Evolutionary conservation across 2,888 invertebrate species (phyloP), one percentile per base, ranked within the genome.

Genomic region (Dyspetes luteomarginatus): DNA sequence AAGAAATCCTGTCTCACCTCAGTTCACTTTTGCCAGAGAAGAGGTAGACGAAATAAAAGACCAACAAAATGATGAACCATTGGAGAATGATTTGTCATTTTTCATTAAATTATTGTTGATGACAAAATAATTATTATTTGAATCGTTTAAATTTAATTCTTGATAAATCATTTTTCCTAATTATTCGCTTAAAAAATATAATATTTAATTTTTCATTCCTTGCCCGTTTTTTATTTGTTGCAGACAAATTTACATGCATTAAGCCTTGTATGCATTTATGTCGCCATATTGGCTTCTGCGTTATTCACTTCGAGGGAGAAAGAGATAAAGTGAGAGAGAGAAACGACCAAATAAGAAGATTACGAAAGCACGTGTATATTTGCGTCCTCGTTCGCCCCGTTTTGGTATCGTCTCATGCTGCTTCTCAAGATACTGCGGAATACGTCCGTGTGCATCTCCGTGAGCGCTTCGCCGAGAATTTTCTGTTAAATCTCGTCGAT

Each of bases 311-410:
- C 55, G n/a, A 17, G 43, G 7, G 2, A 68, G 36, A 24, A 48
- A 19, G 52, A 28, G 22, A 62, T 3, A 60, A 22, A 19, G 1
- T 5, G 5, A 12, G 0, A 12, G 19, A 41, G 22, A 36, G 15
- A 15, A 36, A 65, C 65, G 65, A 65, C 30, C 24, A 48, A 72
- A 43, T 22, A 43, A 67, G 45, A 78, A 84, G 78, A 84, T 86
- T 85, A 85, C 84, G 84, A 83, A 84, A 86, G 78, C 58, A 41
- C 28, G 26, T 43, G 58, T 78, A 52, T 77, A 9, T 65, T 17
- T 48, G 79, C 71, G 85, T 83, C 83, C 83, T 73, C 80, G 79
- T 84, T 84, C 55, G 41, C 78, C 62, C 75, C 69, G 83, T 83
- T 86, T 84, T 80, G 60, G 76, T 67, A 81, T 58, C 56, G 81